A percentile compares a stretch with the other conserved stretches of the same genome.
Conservation (phyloP, 2,797 vertebrate species). For the Cygnus olor region DNA sequence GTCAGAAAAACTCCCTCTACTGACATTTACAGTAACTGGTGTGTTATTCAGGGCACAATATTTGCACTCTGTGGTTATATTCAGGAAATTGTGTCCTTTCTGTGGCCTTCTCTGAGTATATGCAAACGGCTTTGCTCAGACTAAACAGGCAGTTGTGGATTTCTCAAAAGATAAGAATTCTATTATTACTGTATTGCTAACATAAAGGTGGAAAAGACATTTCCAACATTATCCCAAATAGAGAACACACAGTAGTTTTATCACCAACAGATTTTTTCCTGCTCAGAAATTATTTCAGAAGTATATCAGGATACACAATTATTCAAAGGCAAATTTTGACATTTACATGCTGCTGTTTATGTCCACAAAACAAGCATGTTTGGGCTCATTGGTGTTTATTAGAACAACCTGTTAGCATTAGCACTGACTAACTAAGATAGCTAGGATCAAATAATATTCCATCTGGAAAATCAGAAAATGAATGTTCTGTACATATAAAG, state of each 20-base stretch:
- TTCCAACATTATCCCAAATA: neutral
- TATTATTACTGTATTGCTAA: neutral
- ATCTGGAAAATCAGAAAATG: neutral
- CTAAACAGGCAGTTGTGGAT: neutral
- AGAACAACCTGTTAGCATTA: neutral
- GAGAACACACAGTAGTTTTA: neutral
- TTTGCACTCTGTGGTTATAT: constrained; percentile 77
- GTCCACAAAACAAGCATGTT: neutral
- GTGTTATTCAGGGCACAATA: constrained; percentile 64
- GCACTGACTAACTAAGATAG: neutral
- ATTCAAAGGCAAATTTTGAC: constrained; percentile 18
- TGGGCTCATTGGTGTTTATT: neutral
- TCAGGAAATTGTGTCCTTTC: constrained; percentile 85
- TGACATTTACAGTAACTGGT: constrained; percentile 70
- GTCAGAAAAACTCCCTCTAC: constrained; percentile 57
- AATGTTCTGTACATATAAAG: neutral
- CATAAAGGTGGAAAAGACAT: neutral
- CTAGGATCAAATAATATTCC: neutral
- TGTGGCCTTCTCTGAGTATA: constrained; percentile 61
- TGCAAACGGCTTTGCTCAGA: neutral
- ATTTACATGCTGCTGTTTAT: neutral
- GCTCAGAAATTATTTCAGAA: neutral
- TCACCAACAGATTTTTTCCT: neutral
- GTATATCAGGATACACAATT: neutral
- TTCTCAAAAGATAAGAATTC: constrained; percentile 23